Conservation (phyloP, 92 coral and sea anemone genomes). For the Actinostola sp. region DNA sequence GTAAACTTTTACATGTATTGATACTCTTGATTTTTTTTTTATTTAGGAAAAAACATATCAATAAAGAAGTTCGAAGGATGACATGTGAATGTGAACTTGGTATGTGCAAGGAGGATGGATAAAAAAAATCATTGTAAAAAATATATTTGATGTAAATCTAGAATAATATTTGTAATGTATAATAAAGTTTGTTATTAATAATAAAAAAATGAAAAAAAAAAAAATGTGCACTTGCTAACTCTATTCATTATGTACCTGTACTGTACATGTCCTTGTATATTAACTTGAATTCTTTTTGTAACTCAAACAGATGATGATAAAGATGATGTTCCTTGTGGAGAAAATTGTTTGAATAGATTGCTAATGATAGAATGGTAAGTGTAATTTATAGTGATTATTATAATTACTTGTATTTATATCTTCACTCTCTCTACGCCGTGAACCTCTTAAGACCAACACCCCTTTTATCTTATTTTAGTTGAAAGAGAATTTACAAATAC, state of each 20-base stretch:
- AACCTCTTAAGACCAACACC: background rate
- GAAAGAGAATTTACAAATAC: too few relatives aligned
- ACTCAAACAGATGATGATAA: slow-evolving; percentile 52
- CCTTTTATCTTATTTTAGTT: too few relatives aligned
- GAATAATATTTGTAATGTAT: too few relatives aligned
- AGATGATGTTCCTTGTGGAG: slow-evolving; percentile 83
- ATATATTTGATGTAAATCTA: too few relatives aligned
- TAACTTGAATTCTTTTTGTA: background rate
- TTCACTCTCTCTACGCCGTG: background rate
- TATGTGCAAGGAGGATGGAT: slow-evolving; percentile 21
- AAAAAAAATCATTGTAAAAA: background rate
- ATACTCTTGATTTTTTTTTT: background rate
- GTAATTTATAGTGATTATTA: background rate
- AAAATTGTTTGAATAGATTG: slow-evolving; percentile 89
- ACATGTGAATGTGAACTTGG: slow-evolving; percentile 96
- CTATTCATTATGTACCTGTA: too few relatives aligned
- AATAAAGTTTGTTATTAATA: too few relatives aligned
- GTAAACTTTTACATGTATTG: background rate
- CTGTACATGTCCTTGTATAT: background rate
- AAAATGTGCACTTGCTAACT: too few relatives aligned
- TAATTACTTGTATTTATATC: background rate
- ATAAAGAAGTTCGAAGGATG: slow-evolving; percentile 95
- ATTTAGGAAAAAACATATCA: slow-evolving; percentile 87
- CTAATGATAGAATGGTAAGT: slow-evolving; percentile 96
- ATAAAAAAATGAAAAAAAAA: too few relatives aligned